A percentile compares a stretch with the other conserved stretches of the same genome.
These are phyloP conservation scores for Turritopsis dohrnii DNA, from an alignment of 30 jellyfish, hydroid and myxozoan genomes.

Conservation along the genomic window DNA sequence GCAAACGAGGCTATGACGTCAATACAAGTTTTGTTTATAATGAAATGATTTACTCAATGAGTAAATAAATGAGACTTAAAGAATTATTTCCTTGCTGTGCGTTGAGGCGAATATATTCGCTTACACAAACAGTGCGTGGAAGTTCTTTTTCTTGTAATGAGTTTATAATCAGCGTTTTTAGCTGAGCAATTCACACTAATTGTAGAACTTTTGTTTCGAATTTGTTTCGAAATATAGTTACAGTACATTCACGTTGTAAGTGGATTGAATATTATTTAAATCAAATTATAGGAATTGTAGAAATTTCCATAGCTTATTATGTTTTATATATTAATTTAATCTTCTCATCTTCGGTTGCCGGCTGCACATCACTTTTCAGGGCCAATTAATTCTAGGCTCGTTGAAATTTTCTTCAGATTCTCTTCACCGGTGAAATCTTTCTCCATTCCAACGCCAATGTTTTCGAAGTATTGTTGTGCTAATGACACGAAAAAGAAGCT, in stretches of 20 bases:
- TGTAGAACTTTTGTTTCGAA: background rate
- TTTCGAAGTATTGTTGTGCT: too few relatives aligned
- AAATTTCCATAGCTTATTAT: background rate
- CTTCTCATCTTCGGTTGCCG: background rate
- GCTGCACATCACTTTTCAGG: too few relatives aligned
- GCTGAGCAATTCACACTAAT: background rate
- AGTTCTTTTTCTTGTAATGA: background rate
- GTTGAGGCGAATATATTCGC: background rate
- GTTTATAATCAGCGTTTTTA: background rate
- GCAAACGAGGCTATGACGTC: background rate
- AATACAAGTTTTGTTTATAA: background rate
- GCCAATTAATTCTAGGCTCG: too few relatives aligned
- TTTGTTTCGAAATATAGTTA: background rate
- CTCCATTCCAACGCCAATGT: too few relatives aligned
- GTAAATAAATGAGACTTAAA: background rate
- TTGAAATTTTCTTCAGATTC: too few relatives aligned
- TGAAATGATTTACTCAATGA: background rate
- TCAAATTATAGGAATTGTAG: background rate
- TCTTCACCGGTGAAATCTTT: too few relatives aligned
- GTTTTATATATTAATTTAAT: background rate
- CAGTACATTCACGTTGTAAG: background rate
- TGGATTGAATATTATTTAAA: background rate
- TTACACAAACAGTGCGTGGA: background rate
- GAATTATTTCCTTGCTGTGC: background rate
- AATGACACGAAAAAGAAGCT: too few relatives aligned